phyloP scores from a whole-genome alignment of 2,888 invertebrate genomes.

The Drosophila subsilvestris region DNA sequence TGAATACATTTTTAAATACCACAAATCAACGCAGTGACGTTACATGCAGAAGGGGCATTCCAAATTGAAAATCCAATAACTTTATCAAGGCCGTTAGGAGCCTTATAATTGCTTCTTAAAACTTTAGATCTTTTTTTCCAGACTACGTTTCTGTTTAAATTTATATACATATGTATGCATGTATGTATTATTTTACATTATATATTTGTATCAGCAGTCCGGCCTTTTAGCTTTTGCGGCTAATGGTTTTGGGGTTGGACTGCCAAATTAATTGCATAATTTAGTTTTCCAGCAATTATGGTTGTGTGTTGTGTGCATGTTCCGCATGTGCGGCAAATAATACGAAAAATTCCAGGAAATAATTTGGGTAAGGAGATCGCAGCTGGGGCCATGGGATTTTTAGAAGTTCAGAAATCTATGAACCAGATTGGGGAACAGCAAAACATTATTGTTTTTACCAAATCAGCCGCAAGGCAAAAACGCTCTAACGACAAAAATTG shows the following conservation, averaged over 20 bases:
- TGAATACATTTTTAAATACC: slow-evolving; percentile 20
- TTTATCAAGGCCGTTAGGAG: no score
- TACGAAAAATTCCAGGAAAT: slow-evolving; percentile 8
- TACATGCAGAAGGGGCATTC: neutral
- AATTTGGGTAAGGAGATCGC: neutral
- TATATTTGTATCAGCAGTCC: slow-evolving; percentile 26
- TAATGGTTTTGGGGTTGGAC: slow-evolving; percentile 33
- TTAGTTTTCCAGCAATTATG: slow-evolving; percentile 44
- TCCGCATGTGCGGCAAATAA: slow-evolving; percentile 55
- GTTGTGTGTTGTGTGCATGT: slow-evolving; percentile 29
- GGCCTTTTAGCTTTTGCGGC: slow-evolving; percentile 27
- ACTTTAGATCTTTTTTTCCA: neutral
- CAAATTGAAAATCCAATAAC: neutral
- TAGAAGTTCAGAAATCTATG: slow-evolving; percentile 7
- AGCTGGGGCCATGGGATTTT: neutral
- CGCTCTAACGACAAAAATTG: slow-evolving; percentile 36
- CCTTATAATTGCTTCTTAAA: neutral
- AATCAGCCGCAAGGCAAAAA: slow-evolving; percentile 20
- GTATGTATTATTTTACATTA: slow-evolving; percentile 5
- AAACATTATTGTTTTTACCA: slow-evolving; percentile 36
- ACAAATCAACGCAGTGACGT: slow-evolving; percentile 4
- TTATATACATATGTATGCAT: slow-evolving; percentile 7
- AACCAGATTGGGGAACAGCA: neutral
- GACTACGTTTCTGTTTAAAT: slow-evolving; percentile 5
- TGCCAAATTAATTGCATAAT: slow-evolving; percentile 53